Evolutionary conservation across 1,140 invertebrate species (phyloP).

Genomic region (Bilobella aurantiaca): DNA sequence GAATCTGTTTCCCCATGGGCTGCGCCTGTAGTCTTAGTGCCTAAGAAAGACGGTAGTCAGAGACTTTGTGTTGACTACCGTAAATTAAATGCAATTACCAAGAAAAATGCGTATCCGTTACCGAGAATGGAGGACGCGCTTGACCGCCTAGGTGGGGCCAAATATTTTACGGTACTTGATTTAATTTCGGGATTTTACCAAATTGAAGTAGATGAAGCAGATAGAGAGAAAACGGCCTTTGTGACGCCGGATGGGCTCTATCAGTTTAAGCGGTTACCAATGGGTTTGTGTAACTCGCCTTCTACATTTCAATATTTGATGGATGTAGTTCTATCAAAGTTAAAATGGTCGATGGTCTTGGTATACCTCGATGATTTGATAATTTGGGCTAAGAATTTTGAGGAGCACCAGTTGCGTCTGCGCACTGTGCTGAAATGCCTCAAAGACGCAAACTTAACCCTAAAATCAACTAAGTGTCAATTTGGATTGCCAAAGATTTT

Average conservation of each 20-base stretch:
- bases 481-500: conserved; percentile 2
- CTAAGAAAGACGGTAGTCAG: conserved; percentile 15
- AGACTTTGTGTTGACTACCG: conserved; percentile 41
- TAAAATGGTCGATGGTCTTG: conserved; percentile 32
- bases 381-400: conserved; percentile 22
- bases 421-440: conserved; percentile 1
- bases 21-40: conserved; percentile 10
- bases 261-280: conserved; percentile 41
- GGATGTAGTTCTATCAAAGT: conserved; percentile 35
- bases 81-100: conserved; percentile 42
- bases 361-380: conserved; percentile 38
- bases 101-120: conserved; percentile 38
- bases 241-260: conserved; percentile 35
- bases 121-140: conserved; percentile 40
- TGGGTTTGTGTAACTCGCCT: conserved; percentile 43
- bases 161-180: conserved; percentile 43
- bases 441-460: conserved; percentile 10
- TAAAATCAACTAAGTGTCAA: conserved; percentile 20
- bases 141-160: conserved; percentile 36
- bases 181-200: conserved; percentile 45
- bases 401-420: conserved; percentile 14
- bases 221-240: conserved; percentile 41
- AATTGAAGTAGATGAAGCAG: conserved; percentile 37
- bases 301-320: conserved; percentile 42
- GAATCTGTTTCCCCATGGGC: conserved; percentile 32